Evolutionary conservation across 1,140 invertebrate genomes (phyloP).

Genomic region (Augochlora pura): DNA sequence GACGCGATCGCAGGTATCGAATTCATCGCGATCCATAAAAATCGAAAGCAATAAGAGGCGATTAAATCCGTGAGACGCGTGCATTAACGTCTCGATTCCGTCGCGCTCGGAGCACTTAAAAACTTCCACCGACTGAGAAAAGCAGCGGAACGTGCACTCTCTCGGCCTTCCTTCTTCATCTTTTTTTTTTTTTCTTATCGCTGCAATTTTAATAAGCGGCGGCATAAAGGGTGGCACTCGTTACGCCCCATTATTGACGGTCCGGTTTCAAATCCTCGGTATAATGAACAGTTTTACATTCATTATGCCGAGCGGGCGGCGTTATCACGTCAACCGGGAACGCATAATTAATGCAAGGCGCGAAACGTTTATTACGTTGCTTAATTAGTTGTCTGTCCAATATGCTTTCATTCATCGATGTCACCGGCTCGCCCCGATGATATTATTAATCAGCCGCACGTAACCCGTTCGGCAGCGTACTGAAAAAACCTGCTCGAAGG

Average conservation of each 20-base stretch:
- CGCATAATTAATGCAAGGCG: slow-evolving; percentile 38
- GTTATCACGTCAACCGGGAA: slow-evolving; percentile 29
- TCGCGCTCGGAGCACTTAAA: too few species aligned
- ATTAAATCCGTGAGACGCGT: too few species aligned
- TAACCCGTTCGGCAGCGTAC: neutral
- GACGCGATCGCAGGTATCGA: too few species aligned
- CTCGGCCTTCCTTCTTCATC: too few species aligned
- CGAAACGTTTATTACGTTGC: slow-evolving; percentile 45
- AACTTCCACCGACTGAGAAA: neutral
- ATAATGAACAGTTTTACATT: slow-evolving; percentile 36
- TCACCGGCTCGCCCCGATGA: neutral
- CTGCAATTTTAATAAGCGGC: neutral
- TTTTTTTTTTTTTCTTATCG: neutral
- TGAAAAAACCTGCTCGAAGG: slow-evolving; percentile 5
- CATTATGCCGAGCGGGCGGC: slow-evolving; percentile 16
- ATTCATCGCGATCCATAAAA: too few species aligned
- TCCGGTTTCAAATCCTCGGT: slow-evolving; percentile 22
- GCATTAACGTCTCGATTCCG: too few species aligned
- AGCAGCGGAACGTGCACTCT: neutral
- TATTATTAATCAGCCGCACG: slow-evolving; percentile 41
- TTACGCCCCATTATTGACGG: slow-evolving; percentile 7
- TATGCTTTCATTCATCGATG: slow-evolving; percentile 39
- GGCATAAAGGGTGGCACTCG: neutral
- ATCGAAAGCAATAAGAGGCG: too few species aligned
- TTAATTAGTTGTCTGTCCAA: slow-evolving; percentile 41